These are phyloP conservation scores for Ptilorrhoa leucosticta DNA, from an alignment of 2,113 vertebrate species.

Conservation along the genomic window DNA sequence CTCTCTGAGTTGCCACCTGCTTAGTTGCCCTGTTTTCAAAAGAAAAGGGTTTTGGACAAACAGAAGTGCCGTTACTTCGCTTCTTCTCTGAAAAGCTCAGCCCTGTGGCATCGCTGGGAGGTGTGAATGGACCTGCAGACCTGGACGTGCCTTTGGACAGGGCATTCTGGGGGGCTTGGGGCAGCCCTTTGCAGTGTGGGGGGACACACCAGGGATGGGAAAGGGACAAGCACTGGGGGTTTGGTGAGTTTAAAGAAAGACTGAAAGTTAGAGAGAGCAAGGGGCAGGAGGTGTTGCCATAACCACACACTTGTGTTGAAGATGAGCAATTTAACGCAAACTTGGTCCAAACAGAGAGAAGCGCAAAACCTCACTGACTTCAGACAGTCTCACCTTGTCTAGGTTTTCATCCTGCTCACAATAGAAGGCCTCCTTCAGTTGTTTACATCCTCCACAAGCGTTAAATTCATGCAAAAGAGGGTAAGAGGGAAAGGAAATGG, in stretches of 20 bases:
- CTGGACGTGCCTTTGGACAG: neutral
- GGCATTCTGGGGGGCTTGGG: neutral
- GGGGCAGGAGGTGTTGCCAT: neutral
- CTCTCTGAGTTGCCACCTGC: neutral
- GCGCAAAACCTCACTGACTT: neutral
- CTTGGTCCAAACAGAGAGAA: neutral
- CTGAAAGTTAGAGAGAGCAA: neutral
- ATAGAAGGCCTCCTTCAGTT: neutral
- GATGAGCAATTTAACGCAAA: neutral
- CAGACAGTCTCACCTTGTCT: neutral
- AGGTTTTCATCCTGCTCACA: neutral
- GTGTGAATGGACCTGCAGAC: neutral
- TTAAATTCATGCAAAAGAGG: neutral
- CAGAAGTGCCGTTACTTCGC: neutral
- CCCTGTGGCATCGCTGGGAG: neutral
- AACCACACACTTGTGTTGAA: neutral
- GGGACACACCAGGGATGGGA: neutral
- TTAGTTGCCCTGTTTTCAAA: neutral
- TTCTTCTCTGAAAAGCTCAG: neutral
- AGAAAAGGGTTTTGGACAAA: neutral
- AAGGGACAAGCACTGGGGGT: neutral
- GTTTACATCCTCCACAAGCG: neutral
- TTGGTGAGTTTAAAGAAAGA: neutral
- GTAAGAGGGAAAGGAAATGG: neutral
- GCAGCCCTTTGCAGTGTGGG: fast-evolving